Base-by-base conservation (phyloP, 2,113 vertebrate species). In the Takifugu flavidus region DNA sequence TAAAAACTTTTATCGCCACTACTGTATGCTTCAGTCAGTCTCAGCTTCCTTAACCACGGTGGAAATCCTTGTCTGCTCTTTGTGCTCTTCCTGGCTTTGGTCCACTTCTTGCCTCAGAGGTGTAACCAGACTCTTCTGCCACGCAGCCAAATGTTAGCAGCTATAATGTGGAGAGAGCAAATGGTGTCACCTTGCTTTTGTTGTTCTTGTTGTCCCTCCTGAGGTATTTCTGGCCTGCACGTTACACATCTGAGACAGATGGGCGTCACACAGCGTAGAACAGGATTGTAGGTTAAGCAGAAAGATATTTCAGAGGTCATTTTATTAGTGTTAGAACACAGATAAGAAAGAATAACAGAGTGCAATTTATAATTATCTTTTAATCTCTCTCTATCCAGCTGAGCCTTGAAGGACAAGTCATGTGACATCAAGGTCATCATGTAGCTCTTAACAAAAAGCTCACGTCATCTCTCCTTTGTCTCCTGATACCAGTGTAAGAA, bases 321-420 rank as follows among this genome's bases (percentile, higher is more conserved):
- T 11, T 74, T 71, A 44, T 8, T 1, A 42, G 44, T 4, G 12
- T 14, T 45, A 13, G 4, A 45, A 13, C 12, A 3, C 4, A 39
- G 53, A 53, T 63, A 6, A 60, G n/a, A 45, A 68, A 67, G 45
- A 75, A 70, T 51, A 80, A 68, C 51, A 72, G 25, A 1, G 6
- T 57, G 29, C 6, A 3, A 31, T 58, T 51, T 1, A 26, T 44
- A 49, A 13, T 55, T 55, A 26, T 61, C 1, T 53, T 54, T 1
- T 62, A 31, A 78, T 76, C 62, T 67, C 28, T 47, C 27, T 15
- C n/a, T 31, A 50, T 1, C 13, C 7, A 20, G 20, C 20, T 20
- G 20, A 20, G 14, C 15, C 51, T 28, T 61, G 11, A 63, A 58
- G 65, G 61, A 53, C 29, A 0, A 1, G 54, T 25, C 56, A 49